Conservation (phyloP, 2,113 vertebrate species). For the Callipepla californica region DNA sequence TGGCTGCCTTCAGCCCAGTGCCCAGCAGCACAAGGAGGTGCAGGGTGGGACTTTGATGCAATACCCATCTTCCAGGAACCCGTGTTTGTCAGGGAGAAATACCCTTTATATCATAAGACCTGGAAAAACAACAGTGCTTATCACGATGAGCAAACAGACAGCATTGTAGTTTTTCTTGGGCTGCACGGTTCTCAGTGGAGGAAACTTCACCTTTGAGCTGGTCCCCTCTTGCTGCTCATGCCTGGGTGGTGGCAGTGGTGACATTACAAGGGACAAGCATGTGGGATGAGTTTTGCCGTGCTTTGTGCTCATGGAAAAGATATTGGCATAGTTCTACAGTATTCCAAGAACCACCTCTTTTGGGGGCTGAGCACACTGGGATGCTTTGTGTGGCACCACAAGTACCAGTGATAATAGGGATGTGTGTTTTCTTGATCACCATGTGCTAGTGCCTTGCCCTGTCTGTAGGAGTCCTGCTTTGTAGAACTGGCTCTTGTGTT, state of each 20-base stretch:
- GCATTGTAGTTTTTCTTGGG: background rate
- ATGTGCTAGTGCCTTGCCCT: background rate
- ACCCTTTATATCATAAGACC: background rate
- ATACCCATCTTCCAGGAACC: background rate
- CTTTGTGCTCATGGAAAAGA: background rate
- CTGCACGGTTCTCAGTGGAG: background rate
- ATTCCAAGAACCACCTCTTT: background rate
- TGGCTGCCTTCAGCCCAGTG: accelerated
- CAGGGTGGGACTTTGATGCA: background rate
- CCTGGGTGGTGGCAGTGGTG: accelerated
- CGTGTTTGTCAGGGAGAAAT: background rate
- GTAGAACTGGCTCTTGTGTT: background rate
- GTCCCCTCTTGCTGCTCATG: background rate
- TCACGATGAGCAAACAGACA: background rate
- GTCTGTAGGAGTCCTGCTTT: background rate
- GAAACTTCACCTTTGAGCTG: background rate
- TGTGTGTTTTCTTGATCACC: background rate
- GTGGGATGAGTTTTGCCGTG: background rate
- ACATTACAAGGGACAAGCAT: background rate
- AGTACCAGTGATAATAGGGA: background rate
- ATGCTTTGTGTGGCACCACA: background rate
- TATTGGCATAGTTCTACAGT: background rate
- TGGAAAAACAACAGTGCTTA: background rate
- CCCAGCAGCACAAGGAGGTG: background rate
- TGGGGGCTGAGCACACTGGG: background rate